Base-by-base conservation (phyloP, 2,888 invertebrate genomes). In the Acheta domesticus region DNA sequence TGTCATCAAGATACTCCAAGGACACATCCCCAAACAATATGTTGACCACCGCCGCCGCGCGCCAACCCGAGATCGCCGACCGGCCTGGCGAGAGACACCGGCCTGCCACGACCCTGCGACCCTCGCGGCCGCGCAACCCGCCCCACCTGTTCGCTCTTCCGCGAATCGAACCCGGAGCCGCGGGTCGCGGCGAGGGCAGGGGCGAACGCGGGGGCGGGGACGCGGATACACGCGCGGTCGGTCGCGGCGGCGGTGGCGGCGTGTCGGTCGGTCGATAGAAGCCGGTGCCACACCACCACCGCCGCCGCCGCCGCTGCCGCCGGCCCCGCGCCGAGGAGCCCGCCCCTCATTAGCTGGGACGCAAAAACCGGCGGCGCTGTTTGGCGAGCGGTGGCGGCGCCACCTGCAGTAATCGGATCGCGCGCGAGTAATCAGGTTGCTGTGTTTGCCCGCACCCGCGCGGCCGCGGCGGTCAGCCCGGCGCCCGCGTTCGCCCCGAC, bases 311-410 rank as follows among this genome's bases (percentile, higher is more conserved):
- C n/a, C n/a, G n/a, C n/a, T n/a, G 5, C 36, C 36, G 36, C 36
- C 36, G 5, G 36, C 36, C 36, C 36, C 36, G 8, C 36, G 62
- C 62, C 16, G 16, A 62, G 62, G n/a, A 62, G 62, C 62, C 62
- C 62, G 62, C 62, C 62, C n/a, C 62, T 62, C 62, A 62, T 62
- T 62, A 62, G 62, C 62, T 19, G 62, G 62, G 62, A 62, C 62
- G 62, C 62, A 62, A 62, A 62, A 62, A 14, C 16, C 62, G 62
- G 62, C 16, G 62, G 8, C 62, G 62, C n/a, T 62, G 62, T 62
- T 62, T 62, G 62, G 62, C 62, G 62, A 62, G 62, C 16, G 62
- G 62, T n/a, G 62, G 62, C n/a, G 62, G n/a, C 62, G n/a, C 62
- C 62, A 62, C 62, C 16, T 62, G 62, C 62, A 62, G 62, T 62